Percentiles rank a stretch among this genome's conserved stretches.
Conservation (phyloP, 2,888 invertebrate genomes). For the Drosophila meridiana region DNA sequence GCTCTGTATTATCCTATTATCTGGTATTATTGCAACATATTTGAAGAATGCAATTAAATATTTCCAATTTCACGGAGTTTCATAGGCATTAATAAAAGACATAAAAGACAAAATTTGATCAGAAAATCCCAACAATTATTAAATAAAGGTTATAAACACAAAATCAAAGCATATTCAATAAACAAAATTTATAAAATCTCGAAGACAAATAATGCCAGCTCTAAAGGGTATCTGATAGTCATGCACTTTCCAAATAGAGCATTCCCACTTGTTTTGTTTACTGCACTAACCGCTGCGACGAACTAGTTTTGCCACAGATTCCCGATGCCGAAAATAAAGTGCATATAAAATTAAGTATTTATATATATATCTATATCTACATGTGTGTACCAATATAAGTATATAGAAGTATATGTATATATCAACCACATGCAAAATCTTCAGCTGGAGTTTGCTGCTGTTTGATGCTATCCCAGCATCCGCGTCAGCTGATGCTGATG, state of each 20-base stretch:
- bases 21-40: too few relatives aligned
- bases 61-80: too few relatives aligned
- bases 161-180: too few relatives aligned
- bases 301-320: slow-evolving; percentile 71
- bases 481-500: slow-evolving; percentile 54
- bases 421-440: slow-evolving; percentile 15
- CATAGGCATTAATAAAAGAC: too few relatives aligned
- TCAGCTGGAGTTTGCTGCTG: slow-evolving; percentile 42
- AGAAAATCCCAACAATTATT: too few relatives aligned
- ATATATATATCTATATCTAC: slow-evolving; percentile 11
- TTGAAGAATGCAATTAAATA: too few relatives aligned
- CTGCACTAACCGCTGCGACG: slow-evolving; percentile 68
- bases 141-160: too few relatives aligned
- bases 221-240: background rate
- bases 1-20: too few relatives aligned
- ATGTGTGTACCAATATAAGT: background rate
- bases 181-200: too few relatives aligned
- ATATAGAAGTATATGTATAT: background rate
- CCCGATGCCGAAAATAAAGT: slow-evolving; percentile 64
- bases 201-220: too few relatives aligned
- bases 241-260: background rate
- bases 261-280: slow-evolving; percentile 47
- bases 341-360: slow-evolving; percentile 73
- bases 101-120: too few relatives aligned
- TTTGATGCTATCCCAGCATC: slow-evolving; percentile 62